Evolutionary conservation across 2,888 invertebrate species (phyloP).

Genomic region (Apocheima hispidaria): DNA sequence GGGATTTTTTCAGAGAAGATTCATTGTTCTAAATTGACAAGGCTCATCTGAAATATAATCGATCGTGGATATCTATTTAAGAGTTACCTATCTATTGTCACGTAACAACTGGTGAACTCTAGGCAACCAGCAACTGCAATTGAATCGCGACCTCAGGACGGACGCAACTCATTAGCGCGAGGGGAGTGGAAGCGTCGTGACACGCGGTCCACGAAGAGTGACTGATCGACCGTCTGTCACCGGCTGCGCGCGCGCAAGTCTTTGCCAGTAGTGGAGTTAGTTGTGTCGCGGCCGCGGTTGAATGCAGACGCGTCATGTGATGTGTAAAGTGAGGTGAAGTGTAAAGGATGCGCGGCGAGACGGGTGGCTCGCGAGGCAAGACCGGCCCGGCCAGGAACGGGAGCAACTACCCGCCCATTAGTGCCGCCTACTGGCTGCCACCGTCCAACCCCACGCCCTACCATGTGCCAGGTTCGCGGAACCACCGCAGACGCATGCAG

Average conservation of each 20-base stretch:
- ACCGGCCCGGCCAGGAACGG: conserved; percentile 65
- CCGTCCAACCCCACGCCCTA: conserved; percentile 93
- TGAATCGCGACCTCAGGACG: conserved; percentile 53
- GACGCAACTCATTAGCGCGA: conserved; percentile 78
- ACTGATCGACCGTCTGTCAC: conserved; percentile 70
- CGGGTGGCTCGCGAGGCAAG: conserved; percentile 78
- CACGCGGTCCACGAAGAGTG: conserved; percentile 74
- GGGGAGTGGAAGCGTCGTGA: conserved; percentile 63
- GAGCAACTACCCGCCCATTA: conserved; percentile 91
- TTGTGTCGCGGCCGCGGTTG: conserved; percentile 77
- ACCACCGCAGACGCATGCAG: conserved; percentile 30
- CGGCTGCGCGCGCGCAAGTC: conserved; percentile 79
- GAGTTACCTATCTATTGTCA: conserved; percentile 44
- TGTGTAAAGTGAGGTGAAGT: conserved; percentile 73
- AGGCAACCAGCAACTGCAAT: conserved; percentile 31
- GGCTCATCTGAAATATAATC: background rate
- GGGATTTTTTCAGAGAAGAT: background rate
- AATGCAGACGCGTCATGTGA: conserved; percentile 77
- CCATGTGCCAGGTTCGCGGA: conserved; percentile 91
- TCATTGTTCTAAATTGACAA: background rate
- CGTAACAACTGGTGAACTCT: conserved; percentile 46
- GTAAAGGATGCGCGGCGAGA: conserved; percentile 82
- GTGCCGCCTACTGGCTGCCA: conserved; percentile 94
- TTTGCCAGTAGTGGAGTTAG: conserved; percentile 62
- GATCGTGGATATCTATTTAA: background rate